Conservation (phyloP, 2,888 invertebrate species). For the Aphidoletes aphidimyza region DNA sequence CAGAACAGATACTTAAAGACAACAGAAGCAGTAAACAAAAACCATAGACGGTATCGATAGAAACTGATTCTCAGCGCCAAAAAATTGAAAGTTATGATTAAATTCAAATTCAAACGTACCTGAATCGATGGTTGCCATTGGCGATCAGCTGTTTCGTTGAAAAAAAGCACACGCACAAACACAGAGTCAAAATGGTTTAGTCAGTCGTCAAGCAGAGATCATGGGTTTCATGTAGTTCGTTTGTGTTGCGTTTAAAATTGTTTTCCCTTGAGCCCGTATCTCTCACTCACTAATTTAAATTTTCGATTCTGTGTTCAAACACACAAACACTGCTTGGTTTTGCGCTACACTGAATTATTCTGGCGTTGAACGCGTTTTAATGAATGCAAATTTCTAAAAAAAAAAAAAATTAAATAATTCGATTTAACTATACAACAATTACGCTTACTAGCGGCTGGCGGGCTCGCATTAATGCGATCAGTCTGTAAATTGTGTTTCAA, state of each 20-base stretch:
- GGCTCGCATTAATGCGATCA: background rate
- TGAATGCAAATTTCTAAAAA: background rate
- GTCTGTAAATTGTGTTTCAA: background rate
- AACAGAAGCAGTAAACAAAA: too few species aligned
- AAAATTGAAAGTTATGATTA: too few species aligned
- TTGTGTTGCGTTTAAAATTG: background rate
- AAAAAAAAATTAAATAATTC: too few species aligned
- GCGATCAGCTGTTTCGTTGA: slow-evolving; percentile 46
- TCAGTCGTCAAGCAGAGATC: background rate
- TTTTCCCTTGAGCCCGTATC: slow-evolving; percentile 8
- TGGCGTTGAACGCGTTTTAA: background rate
- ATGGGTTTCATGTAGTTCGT: background rate
- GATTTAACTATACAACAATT: background rate
- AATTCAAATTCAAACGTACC: too few species aligned
- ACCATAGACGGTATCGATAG: background rate
- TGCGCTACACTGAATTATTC: too few species aligned
- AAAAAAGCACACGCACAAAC: too few species aligned
- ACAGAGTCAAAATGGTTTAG: background rate
- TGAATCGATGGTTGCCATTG: slow-evolving; percentile 53
- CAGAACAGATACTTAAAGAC: too few species aligned
- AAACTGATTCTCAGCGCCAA: background rate
- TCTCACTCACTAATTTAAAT: background rate
- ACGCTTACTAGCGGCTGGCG: background rate
- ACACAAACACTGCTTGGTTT: background rate
- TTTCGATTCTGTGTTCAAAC: background rate